A percentile compares a stretch with the other conserved stretches of the same genome.
Conservation (phyloP, 2,113 vertebrate genomes). For the Aythya baeri region DNA sequence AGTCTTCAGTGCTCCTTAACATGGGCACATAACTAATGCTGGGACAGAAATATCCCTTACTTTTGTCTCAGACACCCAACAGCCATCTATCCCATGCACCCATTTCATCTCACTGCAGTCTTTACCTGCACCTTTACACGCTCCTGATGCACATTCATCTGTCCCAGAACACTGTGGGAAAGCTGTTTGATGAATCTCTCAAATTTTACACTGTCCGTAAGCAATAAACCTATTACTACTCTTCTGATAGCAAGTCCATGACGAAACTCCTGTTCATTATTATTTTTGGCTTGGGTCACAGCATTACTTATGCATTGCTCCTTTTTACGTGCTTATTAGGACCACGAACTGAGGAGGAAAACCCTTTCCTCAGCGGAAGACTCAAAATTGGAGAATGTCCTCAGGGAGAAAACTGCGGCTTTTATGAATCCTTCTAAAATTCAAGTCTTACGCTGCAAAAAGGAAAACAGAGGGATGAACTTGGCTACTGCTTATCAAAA, state of each 20-base stretch:
- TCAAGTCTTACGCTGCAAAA: not conserved
- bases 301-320: not conserved
- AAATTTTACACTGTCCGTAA: not conserved
- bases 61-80: not conserved
- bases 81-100: not conserved
- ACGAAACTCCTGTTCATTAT: not conserved
- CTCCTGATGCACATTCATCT: not conserved
- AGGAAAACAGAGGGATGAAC: not conserved
- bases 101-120: not conserved
- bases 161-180: not conserved
- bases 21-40: not conserved
- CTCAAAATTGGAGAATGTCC: not conserved
- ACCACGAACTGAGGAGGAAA: not conserved
- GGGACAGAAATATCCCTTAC: not conserved
- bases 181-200: not conserved
- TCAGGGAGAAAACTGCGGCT: not conserved
- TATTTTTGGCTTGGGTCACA: slow-evolving; percentile 10
- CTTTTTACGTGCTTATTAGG: not conserved
- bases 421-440: not conserved
- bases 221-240: not conserved
- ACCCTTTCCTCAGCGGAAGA: not conserved
- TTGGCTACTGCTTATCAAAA: not conserved
- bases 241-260: not conserved
- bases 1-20: not conserved
- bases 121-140: not conserved